Evolutionary conservation across 2,113 vertebrate species (phyloP).

Genomic region (Heliornis fulica): DNA sequence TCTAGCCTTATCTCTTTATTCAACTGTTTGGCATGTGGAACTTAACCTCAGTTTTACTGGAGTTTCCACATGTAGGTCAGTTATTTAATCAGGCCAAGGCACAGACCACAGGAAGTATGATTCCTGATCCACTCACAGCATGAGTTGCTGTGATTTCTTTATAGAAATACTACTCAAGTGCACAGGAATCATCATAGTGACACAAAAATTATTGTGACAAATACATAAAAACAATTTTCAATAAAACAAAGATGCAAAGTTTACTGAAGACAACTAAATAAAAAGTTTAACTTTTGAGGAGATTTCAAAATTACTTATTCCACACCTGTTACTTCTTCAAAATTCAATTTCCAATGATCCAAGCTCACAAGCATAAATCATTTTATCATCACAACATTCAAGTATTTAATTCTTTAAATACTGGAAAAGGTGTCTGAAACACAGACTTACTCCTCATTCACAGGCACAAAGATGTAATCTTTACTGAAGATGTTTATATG

Average conservation of each 20-base stretch:
- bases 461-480: slow-evolving; percentile 96
- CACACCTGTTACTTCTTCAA: background rate
- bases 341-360: background rate
- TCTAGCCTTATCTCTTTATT: background rate
- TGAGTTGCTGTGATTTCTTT: background rate
- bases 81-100: background rate
- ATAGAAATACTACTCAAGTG: background rate
- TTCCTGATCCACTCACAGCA: background rate
- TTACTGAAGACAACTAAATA: background rate
- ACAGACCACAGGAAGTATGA: background rate
- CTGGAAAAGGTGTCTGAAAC: background rate
- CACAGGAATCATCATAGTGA: background rate
- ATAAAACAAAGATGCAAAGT: background rate
- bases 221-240: background rate
- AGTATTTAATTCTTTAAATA: background rate
- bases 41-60: background rate
- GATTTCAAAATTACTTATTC: background rate
- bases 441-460: slow-evolving; percentile 94
- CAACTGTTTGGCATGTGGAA: background rate
- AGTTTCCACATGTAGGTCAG: background rate
- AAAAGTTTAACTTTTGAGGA: background rate
- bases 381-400: background rate
- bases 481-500: slow-evolving; percentile 95
- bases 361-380: background rate
- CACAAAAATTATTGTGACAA: background rate